Evolutionary conservation across 2,888 invertebrate genomes (phyloP).

Genomic region (Trachelus iudaicus): DNA sequence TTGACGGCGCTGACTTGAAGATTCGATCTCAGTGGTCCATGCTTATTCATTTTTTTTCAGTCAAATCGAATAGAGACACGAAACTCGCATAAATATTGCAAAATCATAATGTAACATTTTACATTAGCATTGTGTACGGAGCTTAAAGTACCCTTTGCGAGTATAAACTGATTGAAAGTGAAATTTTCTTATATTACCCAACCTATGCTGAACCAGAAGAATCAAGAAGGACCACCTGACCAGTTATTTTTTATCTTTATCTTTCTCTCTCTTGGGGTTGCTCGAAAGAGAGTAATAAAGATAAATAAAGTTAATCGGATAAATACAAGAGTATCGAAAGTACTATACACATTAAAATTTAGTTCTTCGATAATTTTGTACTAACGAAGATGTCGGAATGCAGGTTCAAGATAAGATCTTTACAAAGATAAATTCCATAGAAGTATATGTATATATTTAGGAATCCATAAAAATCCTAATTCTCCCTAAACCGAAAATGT

Average conservation of each 20-base stretch:
- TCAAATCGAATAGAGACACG: neutral
- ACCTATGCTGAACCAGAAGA: neutral
- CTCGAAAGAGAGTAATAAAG: neutral
- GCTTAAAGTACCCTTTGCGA: neutral
- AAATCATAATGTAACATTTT: neutral
- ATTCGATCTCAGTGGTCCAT: neutral
- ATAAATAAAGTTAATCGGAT: neutral
- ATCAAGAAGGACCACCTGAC: slow-evolving; percentile 17
- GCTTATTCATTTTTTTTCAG: neutral
- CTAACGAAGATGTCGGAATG: neutral
- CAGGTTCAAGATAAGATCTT: neutral
- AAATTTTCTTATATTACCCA: slow-evolving; percentile 41
- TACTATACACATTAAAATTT: neutral
- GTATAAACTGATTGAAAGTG: slow-evolving; percentile 40
- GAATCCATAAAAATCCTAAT: too few relatives aligned
- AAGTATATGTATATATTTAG: neutral
- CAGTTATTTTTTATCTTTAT: slow-evolving; percentile 24
- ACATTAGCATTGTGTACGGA: neutral
- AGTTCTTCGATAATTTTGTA: neutral
- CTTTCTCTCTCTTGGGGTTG: neutral
- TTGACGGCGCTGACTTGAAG: neutral
- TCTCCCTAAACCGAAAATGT: too few relatives aligned
- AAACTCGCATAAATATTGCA: neutral
- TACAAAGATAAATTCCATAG: neutral
- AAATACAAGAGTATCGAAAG: neutral